Percentiles rank a stretch among this genome's conserved stretches.
Conservation (phyloP, 2,797 vertebrate species). For the Spheniscus humboldti region DNA sequence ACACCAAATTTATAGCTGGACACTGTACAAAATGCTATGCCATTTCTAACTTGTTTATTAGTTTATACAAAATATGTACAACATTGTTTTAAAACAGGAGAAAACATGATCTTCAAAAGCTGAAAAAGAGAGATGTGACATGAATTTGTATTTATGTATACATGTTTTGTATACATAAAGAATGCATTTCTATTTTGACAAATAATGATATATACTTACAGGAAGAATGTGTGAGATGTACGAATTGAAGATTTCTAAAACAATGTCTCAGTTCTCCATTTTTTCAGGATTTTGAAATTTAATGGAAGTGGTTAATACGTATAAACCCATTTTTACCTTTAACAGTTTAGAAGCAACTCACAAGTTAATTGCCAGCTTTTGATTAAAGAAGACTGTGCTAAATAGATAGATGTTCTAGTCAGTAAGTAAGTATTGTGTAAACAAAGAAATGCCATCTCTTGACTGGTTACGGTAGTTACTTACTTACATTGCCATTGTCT, state of each 20-base stretch:
- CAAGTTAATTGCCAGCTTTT: background rate
- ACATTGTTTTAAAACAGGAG: background rate
- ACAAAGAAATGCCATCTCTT: background rate
- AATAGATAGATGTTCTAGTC: background rate
- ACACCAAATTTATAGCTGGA: background rate
- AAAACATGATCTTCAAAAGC: background rate
- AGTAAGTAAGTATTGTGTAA: background rate
- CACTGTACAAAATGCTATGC: background rate
- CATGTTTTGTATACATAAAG: background rate
- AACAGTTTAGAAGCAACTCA: background rate
- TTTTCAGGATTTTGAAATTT: background rate
- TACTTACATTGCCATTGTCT: background rate
- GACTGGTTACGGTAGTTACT: background rate
- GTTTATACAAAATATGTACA: background rate
- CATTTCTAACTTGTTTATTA: background rate
- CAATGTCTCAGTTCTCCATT: background rate
- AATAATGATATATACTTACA: background rate
- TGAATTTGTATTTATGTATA: background rate
- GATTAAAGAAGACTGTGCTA: background rate
- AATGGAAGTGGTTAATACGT: background rate
- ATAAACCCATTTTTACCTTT: background rate
- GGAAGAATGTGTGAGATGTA: background rate
- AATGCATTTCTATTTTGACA: background rate
- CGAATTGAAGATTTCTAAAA: background rate
- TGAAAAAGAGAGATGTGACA: background rate